These are phyloP conservation scores for Cheiracanthium punctorium DNA, from an alignment of 2,888 invertebrate genomes.

Conservation along the genomic window DNA sequence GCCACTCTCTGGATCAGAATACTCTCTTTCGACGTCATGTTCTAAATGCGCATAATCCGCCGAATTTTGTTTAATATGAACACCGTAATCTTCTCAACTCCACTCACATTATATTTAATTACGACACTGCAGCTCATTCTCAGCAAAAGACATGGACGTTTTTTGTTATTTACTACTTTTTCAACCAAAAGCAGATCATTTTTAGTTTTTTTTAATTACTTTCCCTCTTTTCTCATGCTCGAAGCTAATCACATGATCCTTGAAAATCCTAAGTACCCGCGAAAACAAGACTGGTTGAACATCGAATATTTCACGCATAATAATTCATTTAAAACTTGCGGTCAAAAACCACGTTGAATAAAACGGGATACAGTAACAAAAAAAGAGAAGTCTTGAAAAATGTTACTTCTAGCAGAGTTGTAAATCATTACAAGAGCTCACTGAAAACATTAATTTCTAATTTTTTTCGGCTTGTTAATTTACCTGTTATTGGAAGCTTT, in stretches of 20 bases:
- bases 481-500: conserved; percentile 29
- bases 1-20: no score
- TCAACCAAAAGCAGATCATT: no score
- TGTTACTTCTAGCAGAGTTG: conserved; percentile 15
- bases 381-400: conserved; percentile 36
- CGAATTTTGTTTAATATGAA: no score
- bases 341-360: conserved; percentile 22
- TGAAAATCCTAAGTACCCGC: background rate
- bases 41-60: no score
- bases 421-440: background rate
- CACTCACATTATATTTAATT: no score
- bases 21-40: no score
- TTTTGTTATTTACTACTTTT: no score
- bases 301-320: background rate
- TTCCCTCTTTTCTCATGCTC: background rate
- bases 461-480: background rate
- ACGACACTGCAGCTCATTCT: no score
- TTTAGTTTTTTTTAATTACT: background rate
- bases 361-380: no score
- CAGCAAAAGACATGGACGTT: no score
- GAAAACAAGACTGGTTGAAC: background rate
- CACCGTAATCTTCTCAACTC: no score
- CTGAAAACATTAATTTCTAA: background rate
- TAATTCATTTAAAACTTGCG: conserved; percentile 6
- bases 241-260: background rate